Percentiles rank a stretch among this genome's conserved stretches.
These are phyloP conservation scores for Megaptera novaeangliae DNA, from an alignment of 2,113 vertebrate genomes.

Conservation along the genomic window DNA sequence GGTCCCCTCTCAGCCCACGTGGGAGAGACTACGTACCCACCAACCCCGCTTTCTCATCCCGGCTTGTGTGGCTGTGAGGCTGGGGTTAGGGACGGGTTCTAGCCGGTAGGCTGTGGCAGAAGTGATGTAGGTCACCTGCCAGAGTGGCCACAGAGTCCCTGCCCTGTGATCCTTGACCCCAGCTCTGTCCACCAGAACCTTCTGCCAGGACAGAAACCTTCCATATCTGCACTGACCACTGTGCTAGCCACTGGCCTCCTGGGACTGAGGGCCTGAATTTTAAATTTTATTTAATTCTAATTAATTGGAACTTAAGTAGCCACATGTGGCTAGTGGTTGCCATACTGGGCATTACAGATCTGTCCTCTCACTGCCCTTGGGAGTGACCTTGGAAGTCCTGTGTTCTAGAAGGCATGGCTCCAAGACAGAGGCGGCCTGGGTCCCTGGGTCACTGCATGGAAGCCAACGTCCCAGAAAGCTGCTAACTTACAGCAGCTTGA, in stretches of 20 bases:
- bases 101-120: neutral
- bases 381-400: neutral
- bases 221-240: neutral
- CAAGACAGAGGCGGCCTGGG: neutral
- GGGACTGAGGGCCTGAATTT: neutral
- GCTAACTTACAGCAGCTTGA: neutral
- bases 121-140: neutral
- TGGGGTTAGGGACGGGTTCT: neutral
- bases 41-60: neutral
- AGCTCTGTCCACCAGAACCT: neutral
- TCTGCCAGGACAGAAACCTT: neutral
- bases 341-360: too few relatives aligned
- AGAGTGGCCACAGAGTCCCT: neutral
- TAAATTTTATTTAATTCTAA: neutral
- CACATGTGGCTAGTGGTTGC: too few relatives aligned
- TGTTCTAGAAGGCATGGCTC: neutral
- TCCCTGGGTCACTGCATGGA: neutral
- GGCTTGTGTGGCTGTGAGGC: neutral
- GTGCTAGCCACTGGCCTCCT: neutral
- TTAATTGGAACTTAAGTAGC: neutral
- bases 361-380: neutral
- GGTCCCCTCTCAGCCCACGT: neutral
- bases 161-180: too few relatives aligned
- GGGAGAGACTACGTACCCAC: neutral
- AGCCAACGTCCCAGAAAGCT: neutral